Evolutionary conservation across 2,113 vertebrate species (phyloP), one percentile per base, ranked within the genome.

Genomic region (Cyanistes caeruleus): DNA sequence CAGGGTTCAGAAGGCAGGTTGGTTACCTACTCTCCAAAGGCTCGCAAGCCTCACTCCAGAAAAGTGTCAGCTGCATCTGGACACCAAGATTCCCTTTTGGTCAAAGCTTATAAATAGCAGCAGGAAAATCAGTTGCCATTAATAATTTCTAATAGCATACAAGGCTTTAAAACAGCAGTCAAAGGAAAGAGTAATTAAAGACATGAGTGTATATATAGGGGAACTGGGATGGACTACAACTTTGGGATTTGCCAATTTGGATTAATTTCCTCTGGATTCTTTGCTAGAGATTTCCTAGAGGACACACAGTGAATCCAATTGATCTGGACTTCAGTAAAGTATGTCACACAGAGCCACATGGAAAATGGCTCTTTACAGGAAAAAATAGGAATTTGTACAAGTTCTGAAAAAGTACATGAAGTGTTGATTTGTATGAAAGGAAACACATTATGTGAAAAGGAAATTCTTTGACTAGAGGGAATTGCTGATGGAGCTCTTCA

Each of bases 221-320:
- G 85, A 94, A 88, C 14, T 74, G 79, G 85, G 77, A 91, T 72
- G 39, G 58, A 82, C 46, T 43, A 90, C 78, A 93, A 65, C 58
- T 51, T 49, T 52, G 84, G 87, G 83, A 76, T 95, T 93, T 92
- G 79, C 94, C 92, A 88, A n/a, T n/a, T n/a, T n/a, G n/a, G 76
- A 90, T 1, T 68, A 14, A 65, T 94, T 93, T 93, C 90, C 87
- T 90, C 79, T 94, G 94, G 75, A 46, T 93, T 85, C 82, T 86
- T 86, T 51, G 59, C 63, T 86, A 53, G 63, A 80, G 67, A 96
- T 90, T 92, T 94, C 92, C 90, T 93, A 88, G 79, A 95, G 94
- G 96, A 95, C 85, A 80, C 15, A 10, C 3, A 88, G 64, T 35
- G 70, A 80, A 80, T 93, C 55, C 63, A 80, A 55, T 17, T 62